Conservation (phyloP, 2,113 vertebrate genomes). For the Azemiops feae region DNA sequence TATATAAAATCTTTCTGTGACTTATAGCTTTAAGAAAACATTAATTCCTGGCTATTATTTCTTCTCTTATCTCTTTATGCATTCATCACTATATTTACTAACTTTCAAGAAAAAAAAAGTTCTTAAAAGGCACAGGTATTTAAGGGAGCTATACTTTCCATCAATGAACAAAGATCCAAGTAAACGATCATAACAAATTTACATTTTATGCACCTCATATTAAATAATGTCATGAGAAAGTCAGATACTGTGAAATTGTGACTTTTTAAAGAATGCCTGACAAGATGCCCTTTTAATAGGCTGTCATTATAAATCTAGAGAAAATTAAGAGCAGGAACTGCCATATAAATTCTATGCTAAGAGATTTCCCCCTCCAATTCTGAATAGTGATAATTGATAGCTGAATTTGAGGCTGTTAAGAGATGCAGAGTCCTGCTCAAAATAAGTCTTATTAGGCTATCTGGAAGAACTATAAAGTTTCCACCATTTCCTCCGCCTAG, state of each 20-base stretch:
- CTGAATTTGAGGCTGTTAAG: slow-evolving; percentile 2
- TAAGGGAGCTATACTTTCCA: neutral
- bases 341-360: slow-evolving; percentile 29
- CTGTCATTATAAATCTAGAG: slow-evolving; percentile 27
- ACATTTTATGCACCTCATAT: neutral
- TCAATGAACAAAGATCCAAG: neutral
- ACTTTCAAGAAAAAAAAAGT: neutral
- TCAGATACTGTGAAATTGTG: neutral
- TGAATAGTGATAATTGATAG: neutral
- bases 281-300: neutral
- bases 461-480: slow-evolving; percentile 4
- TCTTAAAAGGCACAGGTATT: neutral
- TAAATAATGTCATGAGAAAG: neutral
- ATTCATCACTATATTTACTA: neutral
- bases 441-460: slow-evolving; percentile 15
- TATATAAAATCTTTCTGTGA: slow-evolving; percentile 23
- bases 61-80: neutral
- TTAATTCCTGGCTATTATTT: neutral
- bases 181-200: neutral
- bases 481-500: neutral
- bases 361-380: neutral
- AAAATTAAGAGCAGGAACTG: slow-evolving; percentile 27
- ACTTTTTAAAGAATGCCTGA: neutral
- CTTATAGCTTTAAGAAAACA: neutral
- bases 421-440: neutral